Base-by-base conservation (phyloP, 37 sponge, comb jelly and placozoan genomes). In the Beroe forskalii region DNA sequence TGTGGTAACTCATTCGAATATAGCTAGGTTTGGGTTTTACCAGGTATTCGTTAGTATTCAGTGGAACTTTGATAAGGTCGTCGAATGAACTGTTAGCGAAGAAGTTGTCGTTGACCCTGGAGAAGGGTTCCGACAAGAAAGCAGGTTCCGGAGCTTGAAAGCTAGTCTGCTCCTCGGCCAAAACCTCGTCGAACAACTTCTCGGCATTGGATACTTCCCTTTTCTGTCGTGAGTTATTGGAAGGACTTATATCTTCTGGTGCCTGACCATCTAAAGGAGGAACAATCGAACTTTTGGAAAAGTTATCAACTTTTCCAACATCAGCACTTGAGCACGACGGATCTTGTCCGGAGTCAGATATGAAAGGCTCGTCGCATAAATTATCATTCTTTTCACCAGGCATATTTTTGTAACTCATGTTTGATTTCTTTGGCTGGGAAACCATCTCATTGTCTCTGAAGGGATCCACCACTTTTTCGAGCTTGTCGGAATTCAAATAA, bases 1-100 rank as follows among this genome's bases (percentile, higher is more conserved):
- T 37, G 55, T 80, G 86, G 55, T 80, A 80, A 37, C 27, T 80
- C 86, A 80, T 80, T 37, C 86, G 28, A 1, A 41, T 48, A 37
- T 80, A 80, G 22, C 86, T 80, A 27, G 86, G 86, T 80, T 80
- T 80, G 2, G 86, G 86, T 80, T 44, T 41, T 1, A 80, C 55
- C 37, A 80, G 55, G 30, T 80, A n/a, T 41, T 41, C 44, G 86
- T 41, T 44, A 0, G 44, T 2, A 6, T 4, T 25, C 17, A 80
- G 55, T 0, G 86, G 86, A 80, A 38, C 86, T 37, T 80, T 80
- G 86, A 80, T 80, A 0, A 80, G 40, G 20, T 80, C 86, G 42
- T 80, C 48, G 4, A 80, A 37, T 9, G 72, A 69, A 6, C 33
- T 69, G 39, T 69, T 69, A 2, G 72, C 72, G 38, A 69, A 69